Percentiles rank a stretch among this genome's conserved stretches.
These are phyloP conservation scores for Peromyscus nudipes DNA, from an alignment of 2,797 vertebrate species.

Conservation along the genomic window DNA sequence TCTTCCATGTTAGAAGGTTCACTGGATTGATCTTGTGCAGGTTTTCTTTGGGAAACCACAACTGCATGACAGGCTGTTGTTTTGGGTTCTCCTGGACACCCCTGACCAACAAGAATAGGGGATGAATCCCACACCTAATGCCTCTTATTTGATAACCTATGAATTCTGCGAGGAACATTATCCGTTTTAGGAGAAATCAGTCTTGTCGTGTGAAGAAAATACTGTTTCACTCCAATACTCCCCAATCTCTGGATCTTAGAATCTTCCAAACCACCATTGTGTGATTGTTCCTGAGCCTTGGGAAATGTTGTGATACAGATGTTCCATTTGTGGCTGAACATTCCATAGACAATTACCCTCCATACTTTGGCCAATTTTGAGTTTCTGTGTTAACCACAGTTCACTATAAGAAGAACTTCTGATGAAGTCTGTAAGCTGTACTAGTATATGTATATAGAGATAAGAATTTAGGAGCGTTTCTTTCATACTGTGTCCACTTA, in stretches of 20 bases:
- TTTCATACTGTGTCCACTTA: neutral
- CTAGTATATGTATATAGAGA: neutral
- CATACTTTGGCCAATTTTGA: neutral
- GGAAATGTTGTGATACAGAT: neutral
- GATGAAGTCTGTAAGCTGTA: neutral
- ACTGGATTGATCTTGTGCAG: neutral
- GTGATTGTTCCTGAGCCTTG: neutral
- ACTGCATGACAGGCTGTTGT: neutral
- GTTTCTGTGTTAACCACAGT: neutral
- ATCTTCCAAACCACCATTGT: neutral
- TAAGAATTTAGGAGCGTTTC: neutral
- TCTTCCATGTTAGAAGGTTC: neutral
- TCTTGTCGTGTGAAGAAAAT: neutral
- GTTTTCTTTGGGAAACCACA: neutral
- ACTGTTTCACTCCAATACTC: neutral
- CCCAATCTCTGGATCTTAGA: neutral
- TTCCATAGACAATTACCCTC: neutral
- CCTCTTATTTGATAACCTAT: neutral
- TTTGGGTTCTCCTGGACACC: neutral
- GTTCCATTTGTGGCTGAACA: neutral
- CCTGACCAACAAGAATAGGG: neutral
- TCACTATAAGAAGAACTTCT: neutral
- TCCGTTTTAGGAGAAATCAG: neutral
- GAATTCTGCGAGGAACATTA: neutral
- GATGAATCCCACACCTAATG: no score